phyloP scores from a whole-genome alignment of 2,888 invertebrate species.

The Drosophila colorata region DNA sequence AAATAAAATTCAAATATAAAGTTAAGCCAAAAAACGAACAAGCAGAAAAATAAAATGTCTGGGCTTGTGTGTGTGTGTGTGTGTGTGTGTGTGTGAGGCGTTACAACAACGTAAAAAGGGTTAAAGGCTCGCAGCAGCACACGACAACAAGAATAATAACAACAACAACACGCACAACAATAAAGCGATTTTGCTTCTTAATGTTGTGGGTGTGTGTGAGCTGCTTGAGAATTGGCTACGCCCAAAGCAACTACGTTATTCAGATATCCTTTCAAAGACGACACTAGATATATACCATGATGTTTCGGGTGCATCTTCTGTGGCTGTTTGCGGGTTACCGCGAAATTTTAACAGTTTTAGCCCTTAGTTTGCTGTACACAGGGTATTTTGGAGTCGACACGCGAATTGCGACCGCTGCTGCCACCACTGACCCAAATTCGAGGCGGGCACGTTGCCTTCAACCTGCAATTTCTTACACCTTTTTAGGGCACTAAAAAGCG shows the following conservation, averaged over 20 bases:
- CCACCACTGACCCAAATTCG: conserved; percentile 59
- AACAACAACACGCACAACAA: conserved; percentile 59
- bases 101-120: conserved; percentile 62
- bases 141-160: conserved; percentile 30
- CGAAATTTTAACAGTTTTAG: not conserved
- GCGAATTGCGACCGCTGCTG: not conserved
- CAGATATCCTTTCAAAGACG: conserved; percentile 16
- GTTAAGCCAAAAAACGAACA: conserved; percentile 73
- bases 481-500: conserved; percentile 52
- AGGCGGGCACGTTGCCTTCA: conserved; percentile 24
- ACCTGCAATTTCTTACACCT: conserved; percentile 68
- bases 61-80: conserved; percentile 1
- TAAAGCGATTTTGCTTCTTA: conserved; percentile 70
- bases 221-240: conserved; percentile 41
- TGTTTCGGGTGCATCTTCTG: not conserved
- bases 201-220: conserved; percentile 58
- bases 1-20: conserved; percentile 80
- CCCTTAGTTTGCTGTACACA: not conserved
- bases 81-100: conserved; percentile 8
- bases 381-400: conserved; percentile 37
- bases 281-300: not conserved
- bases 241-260: conserved; percentile 26
- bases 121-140: conserved; percentile 53
- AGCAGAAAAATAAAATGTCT: conserved; percentile 65
- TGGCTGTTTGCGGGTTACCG: not conserved